Evolutionary conservation across 2,113 vertebrate species (phyloP).

Genomic region (Prionailurus viverrinus): DNA sequence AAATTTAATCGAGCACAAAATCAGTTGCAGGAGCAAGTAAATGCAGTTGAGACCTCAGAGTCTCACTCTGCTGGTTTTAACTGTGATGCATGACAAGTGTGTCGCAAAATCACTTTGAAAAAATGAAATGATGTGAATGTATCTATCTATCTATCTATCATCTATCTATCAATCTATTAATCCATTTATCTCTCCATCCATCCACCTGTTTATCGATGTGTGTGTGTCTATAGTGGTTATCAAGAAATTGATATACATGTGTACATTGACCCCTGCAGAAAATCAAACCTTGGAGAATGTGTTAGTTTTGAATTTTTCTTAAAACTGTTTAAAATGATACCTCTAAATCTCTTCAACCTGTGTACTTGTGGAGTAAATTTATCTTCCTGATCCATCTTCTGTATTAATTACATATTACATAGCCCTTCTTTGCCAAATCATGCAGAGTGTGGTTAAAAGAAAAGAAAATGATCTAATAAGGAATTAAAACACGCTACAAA

Average conservation of each 20-base stretch:
- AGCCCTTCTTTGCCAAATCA: background rate
- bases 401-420: background rate
- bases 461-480: background rate
- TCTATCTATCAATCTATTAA: background rate
- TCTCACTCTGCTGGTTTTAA: constrained; percentile 7
- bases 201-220: background rate
- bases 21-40: constrained; percentile 18
- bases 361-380: background rate
- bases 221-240: background rate
- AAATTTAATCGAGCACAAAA: constrained; percentile 63
- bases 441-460: background rate
- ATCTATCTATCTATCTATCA: background rate
- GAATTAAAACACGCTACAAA: background rate
- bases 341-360: background rate
- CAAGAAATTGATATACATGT: constrained; percentile 52
- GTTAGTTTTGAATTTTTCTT: background rate
- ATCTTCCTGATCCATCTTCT: background rate
- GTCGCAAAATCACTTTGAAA: constrained; percentile 33
- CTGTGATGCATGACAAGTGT: background rate
- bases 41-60: constrained; percentile 11
- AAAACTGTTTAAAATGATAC: background rate
- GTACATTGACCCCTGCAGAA: background rate
- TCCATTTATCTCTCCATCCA: background rate
- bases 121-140: background rate
- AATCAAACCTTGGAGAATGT: background rate